Conservation (phyloP, 2,888 invertebrate genomes). For the Plusia festucae region DNA sequence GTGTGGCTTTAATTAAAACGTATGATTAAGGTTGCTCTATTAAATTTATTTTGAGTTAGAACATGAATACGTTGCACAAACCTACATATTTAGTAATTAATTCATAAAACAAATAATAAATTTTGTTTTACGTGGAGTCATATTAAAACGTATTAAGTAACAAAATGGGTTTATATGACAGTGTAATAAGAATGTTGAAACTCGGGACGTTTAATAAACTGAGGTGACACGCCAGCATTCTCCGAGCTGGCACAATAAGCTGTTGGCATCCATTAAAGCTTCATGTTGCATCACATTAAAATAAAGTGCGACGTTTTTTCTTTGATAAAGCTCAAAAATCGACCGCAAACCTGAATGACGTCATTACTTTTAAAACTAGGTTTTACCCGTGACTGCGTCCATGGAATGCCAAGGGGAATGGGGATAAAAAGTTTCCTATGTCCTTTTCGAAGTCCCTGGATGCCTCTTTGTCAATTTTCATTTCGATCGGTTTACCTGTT, state of each 20-base stretch:
- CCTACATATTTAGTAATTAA: too few species aligned
- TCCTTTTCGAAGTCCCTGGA: neutral
- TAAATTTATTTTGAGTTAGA: too few species aligned
- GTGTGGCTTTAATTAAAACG: neutral
- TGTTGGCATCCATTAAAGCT: neutral
- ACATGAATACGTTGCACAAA: too few species aligned
- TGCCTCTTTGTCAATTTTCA: conserved; percentile 2
- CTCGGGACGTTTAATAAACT: conserved; percentile 1
- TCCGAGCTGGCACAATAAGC: neutral
- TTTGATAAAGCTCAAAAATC: neutral
- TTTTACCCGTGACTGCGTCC: conserved; percentile 2
- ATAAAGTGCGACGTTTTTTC: neutral
- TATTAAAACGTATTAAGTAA: neutral
- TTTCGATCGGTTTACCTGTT: neutral
- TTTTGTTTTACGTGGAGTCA: neutral
- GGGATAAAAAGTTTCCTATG: conserved; percentile 1
- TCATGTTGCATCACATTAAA: neutral
- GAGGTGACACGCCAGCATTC: neutral
- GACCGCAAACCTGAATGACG: neutral
- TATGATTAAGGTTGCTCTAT: too few species aligned
- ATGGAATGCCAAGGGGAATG: neutral
- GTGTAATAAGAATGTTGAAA: neutral
- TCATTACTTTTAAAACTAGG: neutral
- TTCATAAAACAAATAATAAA: neutral
- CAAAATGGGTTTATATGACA: neutral